Evolutionary conservation across 2,888 invertebrate species (phyloP), one percentile per base, ranked within the genome.

Genomic region (Eurois occulta): DNA sequence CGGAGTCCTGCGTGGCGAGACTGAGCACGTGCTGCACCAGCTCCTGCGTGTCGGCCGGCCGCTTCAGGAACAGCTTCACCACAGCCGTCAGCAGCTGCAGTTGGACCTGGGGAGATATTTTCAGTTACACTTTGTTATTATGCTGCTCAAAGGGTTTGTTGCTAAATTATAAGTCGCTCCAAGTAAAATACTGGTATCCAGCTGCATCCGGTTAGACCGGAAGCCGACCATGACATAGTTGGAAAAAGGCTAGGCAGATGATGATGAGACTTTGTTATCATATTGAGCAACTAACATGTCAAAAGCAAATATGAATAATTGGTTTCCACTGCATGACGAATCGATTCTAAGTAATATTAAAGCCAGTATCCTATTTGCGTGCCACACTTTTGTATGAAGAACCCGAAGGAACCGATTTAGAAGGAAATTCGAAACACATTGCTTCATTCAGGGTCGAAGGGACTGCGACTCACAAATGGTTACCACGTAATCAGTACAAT

Each of bases 31-130:
- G 99, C 93, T 99, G 99, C 6, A 99, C 99, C 77, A 99, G 95
- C 93, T 99, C 99, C 95, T 99, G 99, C 0, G 99, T 99, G 94
- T 99, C 99, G 0, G 99, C 99, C 0, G 99, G 99, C 58, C 99
- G 97, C 95, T 99, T 99, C 89, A 99, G 97, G 97, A 99, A 99
- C 86, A 99, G 96, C 95, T 99, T 99, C 21, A 99, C 99, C 77
- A 99, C 99, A 0, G 99, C 99, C 0, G 99, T 99, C 77, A 99
- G 96, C 80, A 99, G 96, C 93, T 99, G 99, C 72, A 99, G 97
- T 95, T 99, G 99, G 1, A 99, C 99, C 96, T 96, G 86, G 1
- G 7, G 13, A n/a, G 0, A 77, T 41, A 24, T 38, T 28, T 2
- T 60, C 5, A 8, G 91, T 93, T 35, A 88, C 93, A 93, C 32